phyloP scores from a whole-genome alignment of 2,888 invertebrate species.

The Digitonthophagus gazella region DNA sequence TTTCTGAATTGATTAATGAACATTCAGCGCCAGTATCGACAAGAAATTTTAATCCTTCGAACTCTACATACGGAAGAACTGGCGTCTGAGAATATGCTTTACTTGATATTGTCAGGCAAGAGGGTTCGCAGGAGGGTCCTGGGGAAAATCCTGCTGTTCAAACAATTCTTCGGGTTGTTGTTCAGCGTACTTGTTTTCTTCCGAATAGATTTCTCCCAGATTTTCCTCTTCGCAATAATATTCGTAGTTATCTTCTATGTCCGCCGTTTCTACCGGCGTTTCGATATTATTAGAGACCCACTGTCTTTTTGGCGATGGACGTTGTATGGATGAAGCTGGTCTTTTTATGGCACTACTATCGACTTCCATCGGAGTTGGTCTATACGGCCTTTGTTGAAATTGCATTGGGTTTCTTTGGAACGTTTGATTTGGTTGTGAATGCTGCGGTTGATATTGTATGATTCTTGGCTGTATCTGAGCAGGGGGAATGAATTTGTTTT shows the following conservation, averaged over 20 bases:
- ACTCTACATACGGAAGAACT: slow-evolving; percentile 4
- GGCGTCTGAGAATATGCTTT: slow-evolving; percentile 12
- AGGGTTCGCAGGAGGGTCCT: not conserved
- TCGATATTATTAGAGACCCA: slow-evolving; percentile 12
- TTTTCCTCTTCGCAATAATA: not conserved
- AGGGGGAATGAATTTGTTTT: not conserved
- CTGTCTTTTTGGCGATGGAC: slow-evolving; percentile 11
- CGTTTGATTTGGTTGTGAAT: not conserved
- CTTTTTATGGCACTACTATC: slow-evolving; percentile 3
- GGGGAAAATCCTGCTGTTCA: slow-evolving; percentile 15
- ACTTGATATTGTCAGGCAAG: slow-evolving; percentile 7
- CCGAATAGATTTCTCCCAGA: not conserved
- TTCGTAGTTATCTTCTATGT: slow-evolving; percentile 19
- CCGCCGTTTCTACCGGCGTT: not conserved
- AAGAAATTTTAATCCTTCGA: slow-evolving; percentile 12
- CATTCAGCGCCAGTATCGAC: slow-evolving; percentile 8
- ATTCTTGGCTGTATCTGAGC: not conserved
- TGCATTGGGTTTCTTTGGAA: not conserved
- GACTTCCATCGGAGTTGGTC: slow-evolving; percentile 18
- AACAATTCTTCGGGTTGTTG: slow-evolving; percentile 9
- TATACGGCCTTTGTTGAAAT: not conserved
- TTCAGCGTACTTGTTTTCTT: no score
- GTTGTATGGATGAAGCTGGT: not conserved
- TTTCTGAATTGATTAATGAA: slow-evolving; percentile 6
- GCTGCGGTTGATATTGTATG: not conserved